Evolutionary conservation across 2,113 vertebrate genomes (phyloP).

Genomic region (Cottus gobio): DNA sequence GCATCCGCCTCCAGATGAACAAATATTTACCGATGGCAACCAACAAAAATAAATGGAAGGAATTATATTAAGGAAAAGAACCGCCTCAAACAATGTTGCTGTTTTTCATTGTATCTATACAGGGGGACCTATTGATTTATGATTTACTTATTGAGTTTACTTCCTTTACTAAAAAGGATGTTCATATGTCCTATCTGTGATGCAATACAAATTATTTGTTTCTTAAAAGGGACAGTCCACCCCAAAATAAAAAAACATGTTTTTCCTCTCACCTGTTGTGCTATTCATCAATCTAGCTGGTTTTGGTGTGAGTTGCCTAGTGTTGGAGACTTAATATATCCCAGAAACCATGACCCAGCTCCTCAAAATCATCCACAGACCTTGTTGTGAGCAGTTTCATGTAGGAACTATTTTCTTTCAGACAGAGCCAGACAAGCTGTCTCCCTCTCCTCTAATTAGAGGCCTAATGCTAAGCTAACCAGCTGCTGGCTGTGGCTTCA

Average conservation of each 20-base stretch:
- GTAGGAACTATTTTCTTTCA: neutral
- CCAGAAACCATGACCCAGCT: no score
- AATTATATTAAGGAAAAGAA: no score
- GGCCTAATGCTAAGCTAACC: neutral
- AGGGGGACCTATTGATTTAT: neutral
- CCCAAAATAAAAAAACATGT: neutral
- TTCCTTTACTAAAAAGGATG: neutral
- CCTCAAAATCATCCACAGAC: no score
- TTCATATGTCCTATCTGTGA: neutral
- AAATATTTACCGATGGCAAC: no score
- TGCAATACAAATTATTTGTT: neutral
- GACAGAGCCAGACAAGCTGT: neutral
- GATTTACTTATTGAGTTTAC: no score
- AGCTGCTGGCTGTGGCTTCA: neutral
- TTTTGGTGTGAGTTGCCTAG: neutral
- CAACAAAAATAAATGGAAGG: no score
- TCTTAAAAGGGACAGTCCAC: neutral
- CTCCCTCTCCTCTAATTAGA: neutral
- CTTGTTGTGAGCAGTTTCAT: no score
- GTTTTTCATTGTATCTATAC: no score
- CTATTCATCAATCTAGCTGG: no score
- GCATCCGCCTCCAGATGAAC: no score
- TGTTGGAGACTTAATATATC: no score
- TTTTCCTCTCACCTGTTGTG: neutral
- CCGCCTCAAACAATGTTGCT: no score